Base-by-base conservation (phyloP, 1,140 invertebrate genomes). In the Heliconius nattereri region DNA sequence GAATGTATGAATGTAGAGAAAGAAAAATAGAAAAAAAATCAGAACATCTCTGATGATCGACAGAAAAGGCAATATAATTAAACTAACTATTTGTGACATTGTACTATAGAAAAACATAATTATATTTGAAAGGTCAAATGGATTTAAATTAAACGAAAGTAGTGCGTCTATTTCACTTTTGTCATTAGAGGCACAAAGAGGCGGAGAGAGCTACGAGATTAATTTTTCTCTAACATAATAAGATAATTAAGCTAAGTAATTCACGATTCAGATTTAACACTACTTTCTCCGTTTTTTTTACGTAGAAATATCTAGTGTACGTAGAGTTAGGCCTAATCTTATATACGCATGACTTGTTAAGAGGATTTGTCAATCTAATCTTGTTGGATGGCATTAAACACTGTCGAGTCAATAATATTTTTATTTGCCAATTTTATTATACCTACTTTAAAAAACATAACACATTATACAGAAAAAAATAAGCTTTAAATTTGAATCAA, bases 211-310 rank as follows among this genome's bases (percentile, higher is more conserved):
- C 76, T 71, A 76, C 76, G 40, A 75, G 83, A 83, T 85, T 80
- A 84, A 86, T 83, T 81, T 84, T 81, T 78, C 76, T 45, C 82
- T 75, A 83, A 83, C 60, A 78, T 82, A 86, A 82, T 85, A 81
- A 83, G 78, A 45, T 81, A 81, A 83, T 84, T 80, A 81, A 66
- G 78, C 75, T 71, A 77, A 77, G 37, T 75, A 71, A 81, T 81
- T 78, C 75, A 72, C 74, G 77, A 78, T 78, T 8, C 72, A 75
- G 77, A 78, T 80, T 78, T 52, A 71, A 26, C 26, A 78, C 60
- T 71, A 80, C 81, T 83, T 82, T 82, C 81, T 71, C 81, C 71
- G 32, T 19, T 23, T 71, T 26, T 66, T 77, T 66, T 23, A 40
- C 71, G n/a, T 75, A 73, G 71, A 74, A n/a, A 66, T 66, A 57